Percentiles rank a stretch among this genome's conserved stretches.
These are phyloP conservation scores for Belgica antarctica DNA, from an alignment of 2,888 invertebrate species.

Conservation along the genomic window DNA sequence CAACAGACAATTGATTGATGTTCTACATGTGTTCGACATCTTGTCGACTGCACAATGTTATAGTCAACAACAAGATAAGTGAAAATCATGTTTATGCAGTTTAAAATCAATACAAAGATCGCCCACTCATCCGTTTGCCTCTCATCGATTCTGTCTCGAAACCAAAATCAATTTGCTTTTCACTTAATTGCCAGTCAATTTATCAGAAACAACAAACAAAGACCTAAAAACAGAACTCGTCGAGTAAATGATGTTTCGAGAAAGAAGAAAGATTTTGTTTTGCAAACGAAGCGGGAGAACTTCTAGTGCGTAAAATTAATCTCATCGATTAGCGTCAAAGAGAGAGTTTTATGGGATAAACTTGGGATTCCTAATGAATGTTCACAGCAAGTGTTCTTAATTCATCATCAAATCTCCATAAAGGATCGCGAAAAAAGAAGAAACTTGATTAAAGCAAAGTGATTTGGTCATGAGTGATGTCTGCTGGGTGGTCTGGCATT, in stretches of 20 bases:
- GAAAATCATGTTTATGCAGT: not conserved
- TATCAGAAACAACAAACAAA: conserved; percentile 8
- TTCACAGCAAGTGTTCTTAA: not conserved
- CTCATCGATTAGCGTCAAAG: not conserved
- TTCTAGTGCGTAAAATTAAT: not conserved
- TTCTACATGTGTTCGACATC: not conserved
- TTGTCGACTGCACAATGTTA: not conserved
- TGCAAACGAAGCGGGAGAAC: not conserved
- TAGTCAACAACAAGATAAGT: not conserved
- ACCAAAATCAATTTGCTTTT: conserved; percentile 10
- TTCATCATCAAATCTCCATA: not conserved
- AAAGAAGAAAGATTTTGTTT: not conserved
- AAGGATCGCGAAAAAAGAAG: too few species aligned
- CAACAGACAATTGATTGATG: conserved; percentile 2
- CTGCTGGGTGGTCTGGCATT: too few species aligned
- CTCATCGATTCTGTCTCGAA: not conserved
- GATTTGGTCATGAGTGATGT: too few species aligned
- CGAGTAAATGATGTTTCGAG: not conserved
- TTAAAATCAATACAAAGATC: conserved; percentile 1
- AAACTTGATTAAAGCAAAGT: too few species aligned
- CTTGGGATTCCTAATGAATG: not conserved
- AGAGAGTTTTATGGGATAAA: not conserved
- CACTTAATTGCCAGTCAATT: conserved; percentile 15
- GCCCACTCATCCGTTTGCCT: not conserved
- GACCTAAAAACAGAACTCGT: not conserved